phyloP scores from a whole-genome alignment of 37 sponge, comb jelly and placozoan genomes.

The Chondrosia reniformis region DNA sequence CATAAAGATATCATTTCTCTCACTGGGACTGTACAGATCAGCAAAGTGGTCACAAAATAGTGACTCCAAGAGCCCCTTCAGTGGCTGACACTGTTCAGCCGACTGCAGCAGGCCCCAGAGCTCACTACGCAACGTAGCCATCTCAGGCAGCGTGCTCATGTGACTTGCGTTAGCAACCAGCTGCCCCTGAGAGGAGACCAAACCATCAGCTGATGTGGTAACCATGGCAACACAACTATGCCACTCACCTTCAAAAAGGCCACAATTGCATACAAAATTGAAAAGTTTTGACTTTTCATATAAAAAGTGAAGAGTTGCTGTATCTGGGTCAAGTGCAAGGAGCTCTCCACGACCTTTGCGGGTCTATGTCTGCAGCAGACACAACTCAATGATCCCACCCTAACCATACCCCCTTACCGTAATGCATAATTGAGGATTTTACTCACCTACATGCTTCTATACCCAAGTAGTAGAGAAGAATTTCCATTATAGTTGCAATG shows the following conservation, averaged over 20 bases:
- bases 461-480: too few species aligned
- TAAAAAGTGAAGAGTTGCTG: too few species aligned
- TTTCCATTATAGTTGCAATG: too few species aligned
- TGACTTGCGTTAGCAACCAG: neutral
- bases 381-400: too few species aligned
- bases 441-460: too few species aligned
- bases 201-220: neutral
- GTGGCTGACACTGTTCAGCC: neutral
- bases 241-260: slow-evolving; percentile 16
- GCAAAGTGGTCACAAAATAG: neutral
- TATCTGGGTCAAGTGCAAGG: too few species aligned
- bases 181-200: neutral
- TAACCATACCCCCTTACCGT: too few species aligned
- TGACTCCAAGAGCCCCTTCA: neutral
- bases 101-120: slow-evolving; percentile 3
- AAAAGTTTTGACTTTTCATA: too few species aligned
- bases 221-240: neutral
- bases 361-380: too few species aligned
- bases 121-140: neutral
- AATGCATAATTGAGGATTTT: too few species aligned
- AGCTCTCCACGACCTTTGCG: too few species aligned
- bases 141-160: neutral
- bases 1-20: neutral
- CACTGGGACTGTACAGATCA: neutral
- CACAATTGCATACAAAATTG: neutral